Percentiles rank a stretch among this genome's conserved stretches.
Evolutionary conservation across 2,797 vertebrate genomes (phyloP).

Genomic region (Malacoctenus gilli): DNA sequence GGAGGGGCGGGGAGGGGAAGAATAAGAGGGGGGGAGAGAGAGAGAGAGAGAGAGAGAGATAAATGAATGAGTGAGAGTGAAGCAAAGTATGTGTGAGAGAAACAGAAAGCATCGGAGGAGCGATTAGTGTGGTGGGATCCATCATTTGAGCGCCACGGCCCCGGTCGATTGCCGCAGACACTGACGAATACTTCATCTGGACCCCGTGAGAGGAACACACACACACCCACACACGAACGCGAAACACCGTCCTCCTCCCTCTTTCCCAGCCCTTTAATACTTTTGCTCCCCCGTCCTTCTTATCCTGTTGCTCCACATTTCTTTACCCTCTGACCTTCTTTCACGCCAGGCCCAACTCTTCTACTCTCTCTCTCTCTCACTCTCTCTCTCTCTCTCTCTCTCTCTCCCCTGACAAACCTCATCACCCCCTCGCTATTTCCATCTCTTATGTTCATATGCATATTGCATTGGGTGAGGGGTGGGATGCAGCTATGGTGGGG

Average conservation of each 20-base stretch:
- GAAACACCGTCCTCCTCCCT: constrained; percentile 23
- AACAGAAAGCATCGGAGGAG: constrained; percentile 75
- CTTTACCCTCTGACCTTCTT: constrained; percentile 8
- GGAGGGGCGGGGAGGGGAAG: constrained; percentile 15
- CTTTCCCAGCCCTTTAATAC: constrained; percentile 8
- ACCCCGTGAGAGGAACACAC: constrained; percentile 47
- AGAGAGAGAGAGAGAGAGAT: constrained; percentile 45
- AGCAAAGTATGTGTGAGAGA: constrained; percentile 73
- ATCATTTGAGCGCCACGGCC: constrained; percentile 67
- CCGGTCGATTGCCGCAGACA: constrained; percentile 72
- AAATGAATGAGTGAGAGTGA: constrained; percentile 71
- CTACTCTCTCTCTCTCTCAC: constrained; percentile 15
- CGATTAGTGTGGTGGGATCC: constrained; percentile 77
- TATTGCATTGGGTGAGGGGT: constrained; percentile 45
- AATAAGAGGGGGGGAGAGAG: constrained; percentile 11
- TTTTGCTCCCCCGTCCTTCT: constrained; percentile 10
- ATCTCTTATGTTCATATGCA: constrained; percentile 62
- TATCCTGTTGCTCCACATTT: not conserved
- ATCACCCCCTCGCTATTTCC: constrained; percentile 28
- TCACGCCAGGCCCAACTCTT: not conserved
- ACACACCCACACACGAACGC: constrained; percentile 47
- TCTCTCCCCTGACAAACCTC: constrained; percentile 20
- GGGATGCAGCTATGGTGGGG: not conserved
- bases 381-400: too few species aligned
- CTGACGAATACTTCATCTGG: constrained; percentile 72